Base-by-base conservation (phyloP, 1,140 invertebrate species). In the Lethrus apterus region DNA sequence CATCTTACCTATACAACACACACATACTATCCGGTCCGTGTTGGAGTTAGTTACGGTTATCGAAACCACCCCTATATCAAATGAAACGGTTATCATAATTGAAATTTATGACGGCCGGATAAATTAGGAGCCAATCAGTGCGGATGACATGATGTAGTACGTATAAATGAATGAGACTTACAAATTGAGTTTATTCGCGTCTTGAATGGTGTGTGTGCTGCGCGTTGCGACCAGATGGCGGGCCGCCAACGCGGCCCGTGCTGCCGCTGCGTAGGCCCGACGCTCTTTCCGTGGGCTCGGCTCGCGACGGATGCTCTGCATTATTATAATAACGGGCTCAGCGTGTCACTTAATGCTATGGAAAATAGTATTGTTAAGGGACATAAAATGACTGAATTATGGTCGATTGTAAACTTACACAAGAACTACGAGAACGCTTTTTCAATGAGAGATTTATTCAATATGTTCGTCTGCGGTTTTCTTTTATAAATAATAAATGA, bases 251-350 rank as follows among this genome's bases (percentile, higher is more conserved):
- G 44, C 40, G 40, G 40, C 32, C 44, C 44, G 21, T 24, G 18
- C 31, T 18, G 21, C 19, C 44, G 38, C 32, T 32, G 50, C 50
- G 50, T 52, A 44, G 50, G 50, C 50, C 50, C 46, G 11, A 23
- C 21, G 45, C 30, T 29, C 38, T 52, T 52, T 52, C 50, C 50
- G 50, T 52, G 50, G 50, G 50, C 50, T 48, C 41, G 50, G 50
- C 50, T 52, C 50, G 50, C 50, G 50, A 51, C 50, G 50, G 50
- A 52, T 52, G 50, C 50, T 48, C 50, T 48, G 50, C 50, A 52
- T 52, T 52, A 52, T 52, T 52, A 48, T 52, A 52, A 52, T 52
- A 38, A 52, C 50, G 44, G 49, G 49, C 44, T 42, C 49, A 51
- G 49, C 49, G 44, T 46, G 49, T 46, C 49, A 51, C 49, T 51